phyloP scores from a whole-genome alignment of 2,797 vertebrate species.

The Acomys russatus region DNA sequence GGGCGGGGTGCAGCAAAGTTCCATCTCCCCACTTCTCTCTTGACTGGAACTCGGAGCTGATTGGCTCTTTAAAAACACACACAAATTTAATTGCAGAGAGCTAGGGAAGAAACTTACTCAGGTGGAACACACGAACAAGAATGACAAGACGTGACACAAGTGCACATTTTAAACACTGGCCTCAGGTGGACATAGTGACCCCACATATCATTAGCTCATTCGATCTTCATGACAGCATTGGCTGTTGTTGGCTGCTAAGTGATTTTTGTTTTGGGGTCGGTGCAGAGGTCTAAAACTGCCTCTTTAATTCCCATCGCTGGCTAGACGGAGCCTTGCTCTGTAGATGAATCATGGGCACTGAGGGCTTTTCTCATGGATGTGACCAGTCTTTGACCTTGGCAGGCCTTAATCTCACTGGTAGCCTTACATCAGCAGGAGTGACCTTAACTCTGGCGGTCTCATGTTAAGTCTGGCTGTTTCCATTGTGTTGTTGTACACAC shows the following conservation, averaged over 20 bases:
- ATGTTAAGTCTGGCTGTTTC: constrained; percentile 11
- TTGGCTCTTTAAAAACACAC: neutral
- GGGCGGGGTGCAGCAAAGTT: neutral
- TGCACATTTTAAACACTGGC: neutral
- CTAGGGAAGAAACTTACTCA: neutral
- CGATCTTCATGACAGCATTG: constrained; percentile 53
- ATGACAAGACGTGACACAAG: neutral
- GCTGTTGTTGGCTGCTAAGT: constrained; percentile 58
- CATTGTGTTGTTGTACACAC: neutral
- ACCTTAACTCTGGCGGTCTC: neutral
- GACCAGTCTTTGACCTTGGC: constrained; percentile 59
- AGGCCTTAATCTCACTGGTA: constrained; percentile 62
- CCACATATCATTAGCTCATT: constrained; percentile 73
- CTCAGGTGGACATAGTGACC: constrained; percentile 44
- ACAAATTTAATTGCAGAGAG: neutral
- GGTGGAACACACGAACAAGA: constrained; percentile 13
- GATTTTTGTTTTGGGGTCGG: constrained; percentile 61
- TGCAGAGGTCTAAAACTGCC: constrained; percentile 58
- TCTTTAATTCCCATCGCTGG: constrained; percentile 75
- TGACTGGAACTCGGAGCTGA: neutral
- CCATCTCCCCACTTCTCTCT: neutral
- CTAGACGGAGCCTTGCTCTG: constrained; percentile 1
- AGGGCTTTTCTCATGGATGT: constrained; percentile 39
- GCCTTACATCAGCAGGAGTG: constrained; percentile 68
- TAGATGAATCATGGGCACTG: constrained; percentile 69